phyloP scores from a whole-genome alignment of 2,888 invertebrate genomes.

The Pachydiplax longipennis region DNA sequence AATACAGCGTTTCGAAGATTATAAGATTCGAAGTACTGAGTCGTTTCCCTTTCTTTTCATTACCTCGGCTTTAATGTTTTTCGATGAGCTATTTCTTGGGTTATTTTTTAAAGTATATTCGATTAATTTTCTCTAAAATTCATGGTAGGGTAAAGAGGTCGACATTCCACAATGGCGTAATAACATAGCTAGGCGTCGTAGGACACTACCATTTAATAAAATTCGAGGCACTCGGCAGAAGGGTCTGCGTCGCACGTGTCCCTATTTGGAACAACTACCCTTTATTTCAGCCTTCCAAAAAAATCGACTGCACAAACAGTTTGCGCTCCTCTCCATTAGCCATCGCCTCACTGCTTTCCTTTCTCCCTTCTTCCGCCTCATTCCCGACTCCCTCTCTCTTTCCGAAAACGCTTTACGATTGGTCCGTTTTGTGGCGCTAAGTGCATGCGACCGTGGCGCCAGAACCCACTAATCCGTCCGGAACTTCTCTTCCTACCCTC shows the following conservation, averaged over 20 bases:
- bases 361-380: background rate
- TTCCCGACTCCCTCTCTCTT: background rate
- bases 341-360: background rate
- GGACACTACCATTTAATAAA: too few relatives aligned
- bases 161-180: too few relatives aligned
- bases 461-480: slow-evolving; percentile 27
- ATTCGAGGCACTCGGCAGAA: background rate
- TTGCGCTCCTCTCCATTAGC: slow-evolving; percentile 8
- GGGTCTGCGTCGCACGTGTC: background rate
- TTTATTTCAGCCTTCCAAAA: background rate
- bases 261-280: background rate
- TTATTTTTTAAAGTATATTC: too few relatives aligned
- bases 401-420: slow-evolving; percentile 36
- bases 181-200: too few relatives aligned
- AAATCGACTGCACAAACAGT: background rate
- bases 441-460: slow-evolving; percentile 22
- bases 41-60: too few relatives aligned
- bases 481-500: slow-evolving; percentile 9
- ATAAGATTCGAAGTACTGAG: too few relatives aligned
- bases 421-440: slow-evolving; percentile 10
- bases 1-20: too few relatives aligned
- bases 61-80: too few relatives aligned
- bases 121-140: too few relatives aligned
- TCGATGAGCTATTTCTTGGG: too few relatives aligned
- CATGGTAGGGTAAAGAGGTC: too few relatives aligned